These are phyloP conservation scores for Drosophila cardini DNA, from an alignment of 1,140 invertebrate species.

Conservation along the genomic window DNA sequence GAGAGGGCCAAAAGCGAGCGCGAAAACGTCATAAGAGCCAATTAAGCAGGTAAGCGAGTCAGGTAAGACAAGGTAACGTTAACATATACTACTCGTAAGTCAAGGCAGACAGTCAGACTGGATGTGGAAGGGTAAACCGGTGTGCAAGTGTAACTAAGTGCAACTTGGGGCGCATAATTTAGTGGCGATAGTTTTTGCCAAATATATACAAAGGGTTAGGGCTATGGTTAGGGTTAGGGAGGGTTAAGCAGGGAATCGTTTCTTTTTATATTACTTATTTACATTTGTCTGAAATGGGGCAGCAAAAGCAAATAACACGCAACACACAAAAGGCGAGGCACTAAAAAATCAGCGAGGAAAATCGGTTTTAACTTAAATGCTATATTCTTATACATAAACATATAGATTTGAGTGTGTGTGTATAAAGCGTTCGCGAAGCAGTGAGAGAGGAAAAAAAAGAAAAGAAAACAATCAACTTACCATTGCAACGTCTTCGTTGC, in stretches of 20 bases:
- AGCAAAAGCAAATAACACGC: slow-evolving; percentile 67
- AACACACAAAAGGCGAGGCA: slow-evolving; percentile 49
- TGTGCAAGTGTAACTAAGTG: slow-evolving; percentile 11
- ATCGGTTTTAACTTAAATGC: slow-evolving; percentile 69
- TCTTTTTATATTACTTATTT: slow-evolving; percentile 46
- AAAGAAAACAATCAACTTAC: slow-evolving; percentile 65
- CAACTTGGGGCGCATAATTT: slow-evolving; percentile 53
- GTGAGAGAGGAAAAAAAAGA: slow-evolving; percentile 40
- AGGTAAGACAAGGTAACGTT: slow-evolving; percentile 1
- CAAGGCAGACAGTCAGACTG: slow-evolving; percentile 17
- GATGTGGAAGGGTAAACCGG: slow-evolving; percentile 17
- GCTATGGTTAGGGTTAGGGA: no score
- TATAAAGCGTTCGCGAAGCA: slow-evolving; percentile 38
- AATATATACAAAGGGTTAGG: not conserved
- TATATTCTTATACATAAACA: slow-evolving; percentile 4
- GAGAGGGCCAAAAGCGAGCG: slow-evolving; percentile 54
- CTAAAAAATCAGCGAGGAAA: slow-evolving; percentile 65
- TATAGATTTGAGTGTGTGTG: slow-evolving; percentile 19
- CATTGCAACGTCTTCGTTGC: slow-evolving; percentile 67
- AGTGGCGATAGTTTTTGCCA: slow-evolving; percentile 3
- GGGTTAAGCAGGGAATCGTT: slow-evolving; percentile 33
- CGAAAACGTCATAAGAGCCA: slow-evolving; percentile 83
- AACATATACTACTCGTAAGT: not conserved
- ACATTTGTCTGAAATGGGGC: slow-evolving; percentile 50
- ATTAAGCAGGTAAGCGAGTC: slow-evolving; percentile 77